phyloP scores from a whole-genome alignment of 2,888 invertebrate genomes.

The Rhabditoides inermis region DNA sequence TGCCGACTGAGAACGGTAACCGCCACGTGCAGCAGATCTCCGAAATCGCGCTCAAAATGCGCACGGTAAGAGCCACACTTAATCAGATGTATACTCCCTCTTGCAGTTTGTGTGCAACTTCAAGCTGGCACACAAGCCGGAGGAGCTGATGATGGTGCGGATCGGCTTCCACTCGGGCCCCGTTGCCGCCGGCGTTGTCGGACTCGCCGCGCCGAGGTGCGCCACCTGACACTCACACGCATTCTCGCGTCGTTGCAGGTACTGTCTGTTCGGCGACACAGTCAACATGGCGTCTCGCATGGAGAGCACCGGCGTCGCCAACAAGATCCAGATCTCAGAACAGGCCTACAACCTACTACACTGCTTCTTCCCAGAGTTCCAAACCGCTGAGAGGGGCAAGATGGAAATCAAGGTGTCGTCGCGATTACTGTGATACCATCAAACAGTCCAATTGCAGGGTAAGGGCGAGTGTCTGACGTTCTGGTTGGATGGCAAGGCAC shows the following conservation, averaged over 20 bases:
- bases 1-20: slow-evolving; percentile 50
- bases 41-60: slow-evolving; percentile 50
- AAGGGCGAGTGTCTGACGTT: slow-evolving; percentile 48
- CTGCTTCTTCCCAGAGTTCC: slow-evolving; percentile 47
- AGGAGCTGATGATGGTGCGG: slow-evolving; percentile 49
- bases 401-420: slow-evolving; percentile 42
- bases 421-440: not conserved
- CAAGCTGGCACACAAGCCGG: slow-evolving; percentile 48
- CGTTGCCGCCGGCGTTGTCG: slow-evolving; percentile 51
- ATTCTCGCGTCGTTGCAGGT: slow-evolving; percentile 19
- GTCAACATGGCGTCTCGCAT: slow-evolving; percentile 49
- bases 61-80: slow-evolving; percentile 26
- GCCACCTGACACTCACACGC: not conserved
- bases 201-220: slow-evolving; percentile 36
- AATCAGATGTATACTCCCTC: not conserved
- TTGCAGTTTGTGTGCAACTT: slow-evolving; percentile 39
- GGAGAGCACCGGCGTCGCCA: slow-evolving; percentile 48
- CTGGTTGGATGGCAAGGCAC: slow-evolving; percentile 40
- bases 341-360: slow-evolving; percentile 42
- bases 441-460: slow-evolving; percentile 28
- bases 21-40: slow-evolving; percentile 47
- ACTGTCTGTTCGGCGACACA: slow-evolving; percentile 48
- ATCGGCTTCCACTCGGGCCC: slow-evolving; percentile 50
- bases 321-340: slow-evolving; percentile 49
- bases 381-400: slow-evolving; percentile 42